Base-by-base conservation (phyloP, 2,888 invertebrate genomes). In the Trichopoda pennipes region DNA sequence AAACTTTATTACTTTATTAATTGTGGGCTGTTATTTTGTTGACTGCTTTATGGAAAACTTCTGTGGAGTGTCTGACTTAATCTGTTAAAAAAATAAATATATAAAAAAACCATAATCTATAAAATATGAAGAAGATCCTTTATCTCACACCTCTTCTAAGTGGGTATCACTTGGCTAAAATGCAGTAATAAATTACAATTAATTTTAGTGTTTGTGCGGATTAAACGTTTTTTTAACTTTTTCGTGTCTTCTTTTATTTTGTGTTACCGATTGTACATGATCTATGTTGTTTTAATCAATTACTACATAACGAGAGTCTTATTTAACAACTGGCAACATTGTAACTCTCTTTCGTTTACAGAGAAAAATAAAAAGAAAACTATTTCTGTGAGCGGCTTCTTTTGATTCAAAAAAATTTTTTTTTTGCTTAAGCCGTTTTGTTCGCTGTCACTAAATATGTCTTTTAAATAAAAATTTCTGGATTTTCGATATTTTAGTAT, bases 371-470 rank as follows among this genome's bases (percentile, higher is more conserved):
- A n/a, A n/a, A n/a, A n/a, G n/a, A n/a, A n/a, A n/a, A n/a, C 42
- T 61, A 51, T n/a, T 19, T 35, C 23, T 23, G 0, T 44, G 3
- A 28, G 63, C 80, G 69, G 77, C 73, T 61, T 70, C 49, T 23
- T 79, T 66, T 51, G 17, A 49, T 6, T 19, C 14, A 3, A 17
- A 9, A n/a, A 1, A 17, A 1, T 49, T 17, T n/a, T n/a, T n/a
- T 47, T 47, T 19, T 4, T 17, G 47, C 35, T 64, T 73, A 80
- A 74, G 55, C 75, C 61, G 55, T 61, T 49, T 68, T 78, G 80
- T 80, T 58, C 19, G 44, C 80, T 78, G 81, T 72, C 78, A 84
- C 47, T 81, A 55, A 53, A 75, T 79, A 68, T 82, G 72, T 79
- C 76, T 76, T 79, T 68, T 44, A 63, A 32, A 66, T 72, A 83